These are phyloP conservation scores for Pandemis cinnamomeana DNA, from an alignment of 2,888 invertebrate species.

Conservation along the genomic window DNA sequence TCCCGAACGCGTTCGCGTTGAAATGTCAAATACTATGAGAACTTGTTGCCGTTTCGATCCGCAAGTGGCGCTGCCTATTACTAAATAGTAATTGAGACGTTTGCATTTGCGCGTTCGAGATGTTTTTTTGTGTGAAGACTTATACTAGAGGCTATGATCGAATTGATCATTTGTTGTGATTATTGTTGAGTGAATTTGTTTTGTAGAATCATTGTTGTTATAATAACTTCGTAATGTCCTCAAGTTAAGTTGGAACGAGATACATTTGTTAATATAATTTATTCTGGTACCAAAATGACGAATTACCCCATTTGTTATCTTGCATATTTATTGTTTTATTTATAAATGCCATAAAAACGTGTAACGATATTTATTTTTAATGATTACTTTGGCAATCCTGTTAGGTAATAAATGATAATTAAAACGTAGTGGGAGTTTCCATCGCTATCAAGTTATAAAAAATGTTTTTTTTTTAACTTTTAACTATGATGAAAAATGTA, in stretches of 20 bases:
- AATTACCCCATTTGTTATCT: neutral
- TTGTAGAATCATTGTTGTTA: neutral
- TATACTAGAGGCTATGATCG: too few species aligned
- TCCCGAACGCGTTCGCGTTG: too few species aligned
- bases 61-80: too few species aligned
- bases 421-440: constrained; percentile 11
- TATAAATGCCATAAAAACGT: constrained; percentile 31
- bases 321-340: constrained; percentile 28
- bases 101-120: too few species aligned
- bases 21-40: too few species aligned
- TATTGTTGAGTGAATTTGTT: neutral
- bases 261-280: neutral
- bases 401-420: neutral
- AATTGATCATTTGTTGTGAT: too few species aligned
- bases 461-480: neutral
- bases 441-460: neutral
- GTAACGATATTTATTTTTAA: constrained; percentile 19
- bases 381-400: constrained; percentile 13
- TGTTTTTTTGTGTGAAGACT: too few species aligned
- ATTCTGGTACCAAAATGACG: neutral
- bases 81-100: too few species aligned
- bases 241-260: neutral
- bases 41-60: too few species aligned
- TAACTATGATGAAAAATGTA: neutral
- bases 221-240: neutral